Base-by-base conservation (phyloP, 2,113 vertebrate species). In the Mesocricetus auratus region DNA sequence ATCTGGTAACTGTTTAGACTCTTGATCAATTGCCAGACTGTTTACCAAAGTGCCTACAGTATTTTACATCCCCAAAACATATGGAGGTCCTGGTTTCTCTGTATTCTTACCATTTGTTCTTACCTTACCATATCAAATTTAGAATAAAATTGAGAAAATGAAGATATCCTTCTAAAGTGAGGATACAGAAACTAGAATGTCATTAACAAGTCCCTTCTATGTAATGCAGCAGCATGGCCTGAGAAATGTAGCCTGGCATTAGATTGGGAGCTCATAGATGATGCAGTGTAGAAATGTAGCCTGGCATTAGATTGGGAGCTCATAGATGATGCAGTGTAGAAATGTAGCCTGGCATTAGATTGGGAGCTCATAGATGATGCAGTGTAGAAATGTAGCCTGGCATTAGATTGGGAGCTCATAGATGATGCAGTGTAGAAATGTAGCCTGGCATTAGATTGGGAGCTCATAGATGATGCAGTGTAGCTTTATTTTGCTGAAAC, bases 131-230 rank as follows among this genome's bases (percentile, higher is more conserved):
- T 74, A 56, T 86, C 36, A 88, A 50, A 78, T 91, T 91, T 93
- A 75, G 64, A 81, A 29, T 94, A 92, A 92, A 94, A 89, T 36
- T 31, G 47, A 81, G 45, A 97, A 78, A 81, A 62, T 81, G 64
- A 89, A 91, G 86, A 62, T 86, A 68, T 13, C 10, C 19, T 88
- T 78, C 7, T 64, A 62, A 93, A 91, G 50, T 89, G 47, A 91
- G 50, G 78, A 24, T 68, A 22, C 17, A 89, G 66, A 86, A 86
- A 66, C 29, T 53, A 79, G 92, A 85, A 16, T 39, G 22, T 66
- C 60, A n/a, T 83, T 58, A 50, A 58, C 79, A 96, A 71, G 39
- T 19, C 45, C 36, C 0, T 95, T 66, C 87, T 74, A 39, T 71
- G 62, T 42, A 33, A 64, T 74, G 86, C 42, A 69, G 58, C 85